Base-by-base conservation (phyloP, 2,113 vertebrate genomes). In the Zosterops borbonicus region DNA sequence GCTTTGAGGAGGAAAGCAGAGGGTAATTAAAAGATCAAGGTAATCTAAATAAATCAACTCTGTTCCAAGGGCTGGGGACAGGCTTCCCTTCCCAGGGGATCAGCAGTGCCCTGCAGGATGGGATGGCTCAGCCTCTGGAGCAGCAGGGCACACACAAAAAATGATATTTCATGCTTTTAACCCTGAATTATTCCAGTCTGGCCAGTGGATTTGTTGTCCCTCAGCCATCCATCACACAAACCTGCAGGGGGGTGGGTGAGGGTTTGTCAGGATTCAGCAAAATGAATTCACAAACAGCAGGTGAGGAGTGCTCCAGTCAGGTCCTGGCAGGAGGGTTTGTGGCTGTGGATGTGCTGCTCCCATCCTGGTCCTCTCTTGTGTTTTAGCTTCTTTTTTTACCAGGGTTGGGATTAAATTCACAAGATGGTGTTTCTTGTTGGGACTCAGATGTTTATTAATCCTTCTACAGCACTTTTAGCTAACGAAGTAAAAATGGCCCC, bases 21-120 rank as follows among this genome's bases (percentile, higher is more conserved):
- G 80, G 69, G 42, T 55, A 93, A 91, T 96, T 81, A 93, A 94
- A 94, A 94, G 87, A 94, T 97, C 83, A 86, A 96, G 89, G 37
- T 31, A 81, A 94, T 70, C 71, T 64, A 75, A 90, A 83, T 52
- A 87, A 94, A 96, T 83, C 71, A 74, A 13, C 65, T 71, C 35
- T 62, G n/a, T 50, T 84, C 74, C 67, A 59, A 90, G 75, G 70
- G 71, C 65, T 77, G 82, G 90, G 70, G 94, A 64, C 55, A 76
- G 71, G 52, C 42, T 93, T 87, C 52, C 71, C 65, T 78, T 80
- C 78, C 78, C 71, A 41, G 53, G 80, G 22, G 47, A 59, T 69
- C 91, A 90, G 80, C 87, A 93, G 53, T 76, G 88, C 85, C 95
- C 95, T 79, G 85, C 74, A 93, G 78, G 39, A 42, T 13, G 2